phyloP scores from a whole-genome alignment of 30 jellyfish, hydroid and myxozoan species.

The Turritopsis rubra region DNA sequence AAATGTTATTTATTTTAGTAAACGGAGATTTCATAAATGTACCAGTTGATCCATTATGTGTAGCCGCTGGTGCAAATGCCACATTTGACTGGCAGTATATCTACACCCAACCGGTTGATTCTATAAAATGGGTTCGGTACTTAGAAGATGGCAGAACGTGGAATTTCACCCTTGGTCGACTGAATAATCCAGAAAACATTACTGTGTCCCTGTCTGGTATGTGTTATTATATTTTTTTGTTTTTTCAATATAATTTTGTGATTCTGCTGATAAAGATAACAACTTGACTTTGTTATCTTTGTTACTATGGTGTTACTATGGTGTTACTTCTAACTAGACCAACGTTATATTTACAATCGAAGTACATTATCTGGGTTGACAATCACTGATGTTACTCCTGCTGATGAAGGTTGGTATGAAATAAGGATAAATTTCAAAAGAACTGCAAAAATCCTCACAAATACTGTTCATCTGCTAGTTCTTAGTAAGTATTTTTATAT shows the following conservation, averaged over 20 bases:
- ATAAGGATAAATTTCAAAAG: conserved; percentile 10
- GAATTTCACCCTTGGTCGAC: not conserved
- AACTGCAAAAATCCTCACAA: conserved; percentile 2
- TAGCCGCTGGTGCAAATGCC: not conserved
- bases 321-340: conserved; percentile 3
- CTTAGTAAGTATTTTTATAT: conserved; percentile 11
- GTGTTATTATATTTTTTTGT: too few species aligned
- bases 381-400: not conserved
- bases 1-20: conserved; percentile 3
- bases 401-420: conserved; percentile 35
- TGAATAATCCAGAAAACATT: not conserved
- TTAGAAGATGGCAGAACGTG: not conserved
- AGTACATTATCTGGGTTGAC: conserved; percentile 13
- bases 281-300: too few species aligned
- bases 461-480: conserved; percentile 9
- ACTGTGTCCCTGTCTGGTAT: not conserved
- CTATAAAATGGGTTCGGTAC: not conserved
- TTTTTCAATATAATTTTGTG: too few species aligned
- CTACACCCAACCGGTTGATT: conserved; percentile 18
- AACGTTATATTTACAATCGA: conserved; percentile 9
- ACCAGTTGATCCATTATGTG: conserved; percentile 12
- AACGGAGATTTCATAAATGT: conserved; percentile 10
- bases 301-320: too few species aligned
- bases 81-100: conserved; percentile 22
- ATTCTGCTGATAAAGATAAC: too few species aligned